These are phyloP conservation scores for Drosophila affinis DNA, from an alignment of 2,888 invertebrate genomes.

Conservation along the genomic window DNA sequence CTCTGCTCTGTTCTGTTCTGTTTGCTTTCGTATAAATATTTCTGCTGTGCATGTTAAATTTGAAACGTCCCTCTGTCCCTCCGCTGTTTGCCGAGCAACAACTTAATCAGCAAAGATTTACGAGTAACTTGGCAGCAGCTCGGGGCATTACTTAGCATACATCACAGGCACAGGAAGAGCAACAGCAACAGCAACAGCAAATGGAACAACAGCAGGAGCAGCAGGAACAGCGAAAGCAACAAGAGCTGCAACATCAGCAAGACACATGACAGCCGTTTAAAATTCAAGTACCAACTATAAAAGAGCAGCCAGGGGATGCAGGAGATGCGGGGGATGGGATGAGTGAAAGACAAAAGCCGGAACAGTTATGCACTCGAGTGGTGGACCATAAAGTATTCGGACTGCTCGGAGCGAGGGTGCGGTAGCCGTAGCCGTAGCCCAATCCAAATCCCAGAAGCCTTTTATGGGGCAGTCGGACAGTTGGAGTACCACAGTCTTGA, in stretches of 20 bases:
- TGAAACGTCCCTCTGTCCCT: conserved; percentile 15
- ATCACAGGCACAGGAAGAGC: conserved; percentile 9
- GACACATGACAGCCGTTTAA: conserved; percentile 43
- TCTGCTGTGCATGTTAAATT: conserved; percentile 36
- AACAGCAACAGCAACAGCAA: background rate
- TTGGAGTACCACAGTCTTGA: conserved; percentile 7
- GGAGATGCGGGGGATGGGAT: background rate
- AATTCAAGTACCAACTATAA: conserved; percentile 49
- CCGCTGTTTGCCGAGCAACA: conserved; percentile 26
- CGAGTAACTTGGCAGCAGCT: conserved; percentile 26
- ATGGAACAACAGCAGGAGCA: background rate
- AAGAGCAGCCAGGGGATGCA: conserved; percentile 4
- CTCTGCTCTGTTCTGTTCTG: background rate
- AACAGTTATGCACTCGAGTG: conserved; percentile 65
- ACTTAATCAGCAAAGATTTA: conserved; percentile 67
- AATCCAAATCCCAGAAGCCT: conserved; percentile 52
- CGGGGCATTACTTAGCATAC: conserved; percentile 35
- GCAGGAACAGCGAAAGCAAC: background rate
- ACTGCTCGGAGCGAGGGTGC: conserved; percentile 52
- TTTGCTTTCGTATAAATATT: conserved; percentile 23
- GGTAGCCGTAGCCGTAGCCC: conserved; percentile 24
- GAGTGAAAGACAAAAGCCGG: conserved; percentile 62
- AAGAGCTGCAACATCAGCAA: conserved; percentile 1
- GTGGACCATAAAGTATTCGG: conserved; percentile 65
- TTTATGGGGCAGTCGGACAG: conserved; percentile 39